A percentile compares a stretch with the other conserved stretches of the same genome.
Conservation (phyloP, 2,113 vertebrate species). For the Apodemus sylvaticus region DNA sequence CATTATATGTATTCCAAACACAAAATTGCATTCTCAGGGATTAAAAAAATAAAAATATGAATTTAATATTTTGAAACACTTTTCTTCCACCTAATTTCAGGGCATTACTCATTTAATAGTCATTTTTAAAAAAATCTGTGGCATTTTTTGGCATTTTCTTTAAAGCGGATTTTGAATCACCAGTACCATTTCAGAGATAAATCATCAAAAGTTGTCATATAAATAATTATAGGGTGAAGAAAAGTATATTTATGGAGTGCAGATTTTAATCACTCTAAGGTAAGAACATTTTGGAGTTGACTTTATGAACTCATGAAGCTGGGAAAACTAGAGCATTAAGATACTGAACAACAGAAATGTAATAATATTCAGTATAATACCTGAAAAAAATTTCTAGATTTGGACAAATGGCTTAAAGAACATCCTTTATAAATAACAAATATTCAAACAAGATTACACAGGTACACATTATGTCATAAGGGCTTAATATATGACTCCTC, state of each 20-base stretch:
- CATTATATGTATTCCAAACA: background rate
- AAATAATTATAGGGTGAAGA: slow-evolving; percentile 58
- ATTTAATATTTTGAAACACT: background rate
- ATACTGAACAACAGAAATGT: background rate
- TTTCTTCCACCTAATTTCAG: background rate
- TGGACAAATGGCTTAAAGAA: slow-evolving; percentile 43
- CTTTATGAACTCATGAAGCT: slow-evolving; percentile 55
- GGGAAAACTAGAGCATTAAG: background rate
- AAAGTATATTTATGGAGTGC: slow-evolving; percentile 23
- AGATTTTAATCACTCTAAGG: slow-evolving; percentile 45
- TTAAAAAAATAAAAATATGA: background rate
- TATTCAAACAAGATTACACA: background rate
- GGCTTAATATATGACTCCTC: background rate
- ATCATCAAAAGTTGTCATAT: slow-evolving; percentile 39
- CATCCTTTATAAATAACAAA: slow-evolving; percentile 22
- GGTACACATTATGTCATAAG: background rate
- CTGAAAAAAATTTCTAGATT: slow-evolving; percentile 38
- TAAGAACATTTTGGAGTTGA: slow-evolving; percentile 46
- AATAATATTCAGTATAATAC: background rate
- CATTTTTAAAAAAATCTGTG: background rate
- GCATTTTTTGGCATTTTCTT: background rate
- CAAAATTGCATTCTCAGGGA: background rate
- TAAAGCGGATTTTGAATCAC: background rate
- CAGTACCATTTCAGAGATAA: slow-evolving; percentile 9
- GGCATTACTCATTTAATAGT: background rate